These are phyloP conservation scores for Parthenolecanium corni DNA, from an alignment of 2,888 invertebrate species.

Conservation along the genomic window DNA sequence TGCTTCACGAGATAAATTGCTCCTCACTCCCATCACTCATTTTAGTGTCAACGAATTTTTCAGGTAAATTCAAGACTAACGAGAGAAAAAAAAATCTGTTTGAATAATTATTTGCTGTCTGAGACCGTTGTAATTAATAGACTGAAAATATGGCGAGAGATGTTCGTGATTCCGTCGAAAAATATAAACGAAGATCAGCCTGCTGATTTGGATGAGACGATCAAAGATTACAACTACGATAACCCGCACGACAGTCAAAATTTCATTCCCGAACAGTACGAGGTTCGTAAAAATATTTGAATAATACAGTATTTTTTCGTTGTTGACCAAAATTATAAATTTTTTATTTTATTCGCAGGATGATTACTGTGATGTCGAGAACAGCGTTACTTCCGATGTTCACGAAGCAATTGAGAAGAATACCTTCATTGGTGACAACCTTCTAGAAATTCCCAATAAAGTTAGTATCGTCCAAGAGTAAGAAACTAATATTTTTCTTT, in stretches of 20 bases:
- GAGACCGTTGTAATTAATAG: background rate
- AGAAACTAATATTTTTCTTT: too few species aligned
- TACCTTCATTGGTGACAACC: slow-evolving; percentile 22
- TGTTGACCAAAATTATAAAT: too few species aligned
- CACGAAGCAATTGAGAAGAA: slow-evolving; percentile 14
- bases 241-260: slow-evolving; percentile 17
- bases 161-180: background rate
- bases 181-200: slow-evolving; percentile 10
- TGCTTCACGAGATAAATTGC: background rate
- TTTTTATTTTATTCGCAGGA: slow-evolving; percentile 1
- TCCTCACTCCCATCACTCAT: slow-evolving; percentile 12
- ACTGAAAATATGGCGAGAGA: slow-evolving; percentile 9
- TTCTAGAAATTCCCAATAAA: slow-evolving; percentile 25
- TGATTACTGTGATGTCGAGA: slow-evolving; percentile 7
- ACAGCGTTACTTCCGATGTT: background rate
- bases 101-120: background rate
- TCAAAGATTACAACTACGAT: slow-evolving; percentile 16
- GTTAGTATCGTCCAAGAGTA: slow-evolving; percentile 4
- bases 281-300: background rate
- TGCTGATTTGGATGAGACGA: slow-evolving; percentile 12
- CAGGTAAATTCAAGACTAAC: slow-evolving; percentile 5
- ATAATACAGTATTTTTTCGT: background rate
- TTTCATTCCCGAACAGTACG: slow-evolving; percentile 5
- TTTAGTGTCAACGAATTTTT: slow-evolving; percentile 15
- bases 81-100: background rate